phyloP scores from a whole-genome alignment of 2,797 vertebrate genomes.

The Propithecus deckenii region DNA sequence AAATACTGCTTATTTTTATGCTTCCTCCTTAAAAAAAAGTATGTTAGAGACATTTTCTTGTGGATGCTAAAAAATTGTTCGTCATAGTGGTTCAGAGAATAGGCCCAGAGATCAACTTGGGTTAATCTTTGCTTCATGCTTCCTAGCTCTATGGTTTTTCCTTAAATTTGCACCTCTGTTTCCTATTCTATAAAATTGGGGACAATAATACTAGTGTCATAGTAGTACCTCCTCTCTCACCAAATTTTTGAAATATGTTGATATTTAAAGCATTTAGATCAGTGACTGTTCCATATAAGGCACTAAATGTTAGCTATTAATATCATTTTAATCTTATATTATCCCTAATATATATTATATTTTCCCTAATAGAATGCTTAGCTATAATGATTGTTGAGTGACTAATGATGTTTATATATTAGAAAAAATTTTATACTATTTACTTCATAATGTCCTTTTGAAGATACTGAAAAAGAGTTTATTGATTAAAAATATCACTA shows the following conservation, averaged over 20 bases:
- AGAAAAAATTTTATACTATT: conserved; percentile 14
- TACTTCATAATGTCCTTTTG: background rate
- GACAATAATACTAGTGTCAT: background rate
- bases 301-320: background rate
- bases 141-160: background rate
- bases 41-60: background rate
- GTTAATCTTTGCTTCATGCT: background rate
- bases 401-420: background rate
- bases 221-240: background rate
- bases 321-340: background rate
- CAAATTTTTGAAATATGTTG: background rate
- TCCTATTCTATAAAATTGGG: background rate
- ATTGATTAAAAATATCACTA: background rate
- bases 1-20: background rate
- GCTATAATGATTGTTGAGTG: background rate
- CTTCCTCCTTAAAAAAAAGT: background rate
- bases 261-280: background rate
- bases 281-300: background rate
- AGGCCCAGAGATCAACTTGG: background rate
- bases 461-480: background rate
- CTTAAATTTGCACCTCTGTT: background rate
- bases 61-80: background rate
- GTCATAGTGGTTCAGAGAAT: background rate
- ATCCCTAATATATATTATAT: background rate
- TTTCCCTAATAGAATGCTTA: background rate